Evolutionary conservation across 2,113 vertebrate genomes (phyloP).

Genomic region (Ptilorrhoa leucosticta): DNA sequence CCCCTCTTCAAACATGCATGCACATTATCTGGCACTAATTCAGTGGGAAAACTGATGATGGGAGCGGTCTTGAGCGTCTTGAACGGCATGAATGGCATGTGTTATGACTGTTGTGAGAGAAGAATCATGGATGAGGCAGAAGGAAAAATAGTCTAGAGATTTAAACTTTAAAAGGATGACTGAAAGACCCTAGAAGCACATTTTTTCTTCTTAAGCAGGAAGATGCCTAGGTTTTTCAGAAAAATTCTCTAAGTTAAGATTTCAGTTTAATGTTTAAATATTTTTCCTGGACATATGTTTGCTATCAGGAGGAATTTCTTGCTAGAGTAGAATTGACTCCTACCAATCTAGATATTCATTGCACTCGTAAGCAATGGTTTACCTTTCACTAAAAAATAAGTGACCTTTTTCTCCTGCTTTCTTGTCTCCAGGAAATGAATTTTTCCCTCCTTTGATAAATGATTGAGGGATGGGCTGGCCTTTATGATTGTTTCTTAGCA

Average conservation of each 20-base stretch:
- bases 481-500: background rate
- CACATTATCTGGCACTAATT: constrained; percentile 36
- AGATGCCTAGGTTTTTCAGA: background rate
- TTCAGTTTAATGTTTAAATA: background rate
- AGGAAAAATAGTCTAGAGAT: background rate
- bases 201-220: background rate
- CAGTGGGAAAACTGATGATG: background rate
- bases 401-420: background rate
- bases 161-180: background rate
- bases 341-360: background rate
- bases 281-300: background rate
- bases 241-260: background rate
- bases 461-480: background rate
- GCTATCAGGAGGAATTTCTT: background rate
- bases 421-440: background rate
- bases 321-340: background rate
- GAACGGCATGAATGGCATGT: background rate
- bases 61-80: background rate
- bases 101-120: background rate
- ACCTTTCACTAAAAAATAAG: background rate
- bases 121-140: background rate
- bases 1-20: background rate
- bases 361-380: background rate
- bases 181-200: background rate
- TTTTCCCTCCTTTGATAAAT: background rate